phyloP scores from a whole-genome alignment of 2,113 vertebrate genomes.

The Gadus macrocephalus region DNA sequence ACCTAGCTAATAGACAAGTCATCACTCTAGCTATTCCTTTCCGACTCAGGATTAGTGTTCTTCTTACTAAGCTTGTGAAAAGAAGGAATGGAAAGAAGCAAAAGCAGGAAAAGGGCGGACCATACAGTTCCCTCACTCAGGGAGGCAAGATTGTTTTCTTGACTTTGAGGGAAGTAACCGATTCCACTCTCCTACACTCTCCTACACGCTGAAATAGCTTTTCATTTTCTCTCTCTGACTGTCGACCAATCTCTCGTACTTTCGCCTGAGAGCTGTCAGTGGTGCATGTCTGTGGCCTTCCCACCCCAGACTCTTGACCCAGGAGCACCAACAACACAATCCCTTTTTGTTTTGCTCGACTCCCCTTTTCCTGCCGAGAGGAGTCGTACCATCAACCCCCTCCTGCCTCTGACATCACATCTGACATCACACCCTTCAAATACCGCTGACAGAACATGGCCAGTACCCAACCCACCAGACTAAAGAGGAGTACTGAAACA shows the following conservation, averaged over 20 bases:
- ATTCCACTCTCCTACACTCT: neutral
- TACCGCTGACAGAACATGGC: neutral
- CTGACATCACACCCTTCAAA: slow-evolving; percentile 44
- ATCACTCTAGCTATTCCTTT: slow-evolving; percentile 10
- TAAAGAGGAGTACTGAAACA: slow-evolving; percentile 60
- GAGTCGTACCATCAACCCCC: slow-evolving; percentile 30
- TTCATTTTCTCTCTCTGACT: neutral
- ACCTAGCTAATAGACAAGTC: neutral
- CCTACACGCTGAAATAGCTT: too few relatives aligned
- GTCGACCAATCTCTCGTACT: neutral
- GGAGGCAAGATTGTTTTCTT: neutral
- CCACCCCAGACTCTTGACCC: slow-evolving; percentile 27
- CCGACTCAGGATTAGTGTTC: slow-evolving; percentile 36
- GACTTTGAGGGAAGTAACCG: too few relatives aligned
- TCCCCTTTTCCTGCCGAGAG: slow-evolving; percentile 26
- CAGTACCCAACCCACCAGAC: neutral
- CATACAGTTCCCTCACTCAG: neutral
- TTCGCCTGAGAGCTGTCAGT: slow-evolving; percentile 11
- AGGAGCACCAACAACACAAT: slow-evolving; percentile 29
- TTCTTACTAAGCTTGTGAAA: slow-evolving; percentile 28
- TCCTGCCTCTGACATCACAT: slow-evolving; percentile 32
- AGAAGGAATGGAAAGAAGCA: slow-evolving; percentile 53
- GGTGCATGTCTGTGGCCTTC: slow-evolving; percentile 29
- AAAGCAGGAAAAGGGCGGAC: slow-evolving; percentile 67
- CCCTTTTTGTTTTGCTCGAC: slow-evolving; percentile 13